These are phyloP conservation scores for Eueremaeus valkanovi DNA, from an alignment of 2,888 invertebrate genomes.

Conservation along the genomic window DNA sequence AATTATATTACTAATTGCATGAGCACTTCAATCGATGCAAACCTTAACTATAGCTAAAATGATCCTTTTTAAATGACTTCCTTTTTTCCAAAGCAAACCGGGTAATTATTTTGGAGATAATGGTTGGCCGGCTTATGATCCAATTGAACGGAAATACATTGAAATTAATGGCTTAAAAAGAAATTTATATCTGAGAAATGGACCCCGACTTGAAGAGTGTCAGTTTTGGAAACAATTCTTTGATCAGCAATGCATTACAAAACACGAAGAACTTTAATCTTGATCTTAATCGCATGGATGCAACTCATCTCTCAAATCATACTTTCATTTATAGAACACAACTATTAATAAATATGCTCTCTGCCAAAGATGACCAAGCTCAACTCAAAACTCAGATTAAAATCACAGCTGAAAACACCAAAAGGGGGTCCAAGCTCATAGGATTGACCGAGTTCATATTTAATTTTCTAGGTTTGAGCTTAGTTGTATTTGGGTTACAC, in stretches of 20 bases:
- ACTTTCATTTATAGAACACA: too few relatives aligned
- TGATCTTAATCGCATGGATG: too few relatives aligned
- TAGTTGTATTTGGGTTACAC: too few relatives aligned
- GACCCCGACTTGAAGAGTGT: not conserved
- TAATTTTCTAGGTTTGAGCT: too few relatives aligned
- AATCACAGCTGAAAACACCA: too few relatives aligned
- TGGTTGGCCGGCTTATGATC: not conserved
- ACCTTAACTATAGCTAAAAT: too few relatives aligned
- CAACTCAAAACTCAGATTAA: too few relatives aligned
- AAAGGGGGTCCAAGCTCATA: too few relatives aligned
- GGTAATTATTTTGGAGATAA: not conserved
- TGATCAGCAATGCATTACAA: not conserved
- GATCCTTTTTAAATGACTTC: not conserved
- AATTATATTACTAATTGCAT: not conserved
- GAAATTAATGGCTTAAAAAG: not conserved
- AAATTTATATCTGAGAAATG: not conserved
- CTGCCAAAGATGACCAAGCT: too few relatives aligned
- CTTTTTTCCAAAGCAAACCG: not conserved
- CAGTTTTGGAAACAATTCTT: not conserved
- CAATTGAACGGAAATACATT: not conserved
- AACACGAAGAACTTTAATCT: not conserved
- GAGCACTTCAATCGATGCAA: not conserved
- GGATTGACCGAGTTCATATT: too few relatives aligned
- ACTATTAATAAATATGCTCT: too few relatives aligned
- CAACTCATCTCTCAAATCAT: too few relatives aligned